Conservation (phyloP, 1,140 invertebrate species). For the Agrypnia vestita region DNA sequence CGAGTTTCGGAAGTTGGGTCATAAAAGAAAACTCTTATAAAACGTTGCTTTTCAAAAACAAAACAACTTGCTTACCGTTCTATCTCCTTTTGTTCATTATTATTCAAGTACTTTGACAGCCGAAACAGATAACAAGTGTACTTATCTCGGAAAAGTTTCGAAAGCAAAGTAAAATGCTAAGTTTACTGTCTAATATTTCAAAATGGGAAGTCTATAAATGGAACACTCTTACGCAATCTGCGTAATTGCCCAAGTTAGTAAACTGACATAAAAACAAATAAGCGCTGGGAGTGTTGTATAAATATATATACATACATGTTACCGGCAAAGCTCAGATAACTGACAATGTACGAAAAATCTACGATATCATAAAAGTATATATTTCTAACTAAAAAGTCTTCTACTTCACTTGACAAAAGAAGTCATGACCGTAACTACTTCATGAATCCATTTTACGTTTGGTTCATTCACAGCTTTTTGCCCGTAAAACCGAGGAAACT, state of each 20-base stretch:
- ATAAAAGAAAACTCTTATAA: slow-evolving; percentile 44
- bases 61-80: slow-evolving; percentile 41
- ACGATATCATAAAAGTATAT: too few relatives aligned
- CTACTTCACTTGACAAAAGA: too few relatives aligned
- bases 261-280: slow-evolving; percentile 62
- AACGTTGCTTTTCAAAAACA: slow-evolving; percentile 44
- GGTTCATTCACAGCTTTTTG: too few relatives aligned
- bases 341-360: too few relatives aligned
- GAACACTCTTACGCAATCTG: slow-evolving; percentile 59
- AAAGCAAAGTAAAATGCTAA: slow-evolving; percentile 51
- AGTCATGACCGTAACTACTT: too few relatives aligned
- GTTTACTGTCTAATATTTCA: slow-evolving; percentile 53
- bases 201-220: slow-evolving; percentile 57
- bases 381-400: too few relatives aligned
- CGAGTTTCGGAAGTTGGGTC: slow-evolving; percentile 33
- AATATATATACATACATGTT: too few relatives aligned
- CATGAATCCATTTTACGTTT: too few relatives aligned
- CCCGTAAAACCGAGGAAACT: too few relatives aligned
- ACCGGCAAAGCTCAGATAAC: too few relatives aligned
- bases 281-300: slow-evolving; percentile 28
- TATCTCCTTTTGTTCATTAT: slow-evolving; percentile 40
- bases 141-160: slow-evolving; percentile 47
- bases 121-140: slow-evolving; percentile 45
- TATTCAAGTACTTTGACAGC: slow-evolving; percentile 47
- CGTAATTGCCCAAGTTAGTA: slow-evolving; percentile 58